phyloP scores from a whole-genome alignment of 1,140 invertebrate species.

The Eufriesea mexicana region DNA sequence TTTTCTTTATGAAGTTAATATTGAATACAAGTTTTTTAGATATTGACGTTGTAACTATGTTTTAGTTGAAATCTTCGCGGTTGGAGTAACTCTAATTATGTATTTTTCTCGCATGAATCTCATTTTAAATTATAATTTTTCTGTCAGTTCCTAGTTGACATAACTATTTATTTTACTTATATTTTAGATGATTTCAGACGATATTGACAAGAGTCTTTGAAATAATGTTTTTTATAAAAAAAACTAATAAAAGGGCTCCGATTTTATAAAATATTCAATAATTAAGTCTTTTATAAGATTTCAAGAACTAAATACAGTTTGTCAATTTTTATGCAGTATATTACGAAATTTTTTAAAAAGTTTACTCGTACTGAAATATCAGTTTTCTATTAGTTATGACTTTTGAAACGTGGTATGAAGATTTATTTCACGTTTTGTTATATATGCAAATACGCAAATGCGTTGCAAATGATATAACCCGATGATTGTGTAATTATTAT shows the following conservation, averaged over 20 bases:
- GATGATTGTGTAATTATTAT: conserved; percentile 3
- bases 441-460: background rate
- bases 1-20: background rate
- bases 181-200: background rate
- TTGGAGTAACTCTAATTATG: background rate
- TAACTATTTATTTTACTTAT: background rate
- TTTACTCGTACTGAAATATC: background rate
- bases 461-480: background rate
- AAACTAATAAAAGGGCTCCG: too few species aligned
- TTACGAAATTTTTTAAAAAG: too few species aligned
- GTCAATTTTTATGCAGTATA: too few species aligned
- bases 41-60: background rate
- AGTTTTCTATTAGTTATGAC: background rate
- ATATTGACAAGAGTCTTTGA: background rate
- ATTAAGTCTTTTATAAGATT: too few species aligned
- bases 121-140: conserved; percentile 25
- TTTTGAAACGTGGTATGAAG: background rate
- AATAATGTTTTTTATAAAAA: background rate
- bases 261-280: too few species aligned
- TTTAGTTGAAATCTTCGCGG: background rate
- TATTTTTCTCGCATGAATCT: background rate
- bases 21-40: background rate
- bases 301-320: too few species aligned
- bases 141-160: background rate
- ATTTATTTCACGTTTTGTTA: background rate